These are phyloP conservation scores for Mus spretus DNA, from an alignment of 2,797 vertebrate species.

Conservation along the genomic window DNA sequence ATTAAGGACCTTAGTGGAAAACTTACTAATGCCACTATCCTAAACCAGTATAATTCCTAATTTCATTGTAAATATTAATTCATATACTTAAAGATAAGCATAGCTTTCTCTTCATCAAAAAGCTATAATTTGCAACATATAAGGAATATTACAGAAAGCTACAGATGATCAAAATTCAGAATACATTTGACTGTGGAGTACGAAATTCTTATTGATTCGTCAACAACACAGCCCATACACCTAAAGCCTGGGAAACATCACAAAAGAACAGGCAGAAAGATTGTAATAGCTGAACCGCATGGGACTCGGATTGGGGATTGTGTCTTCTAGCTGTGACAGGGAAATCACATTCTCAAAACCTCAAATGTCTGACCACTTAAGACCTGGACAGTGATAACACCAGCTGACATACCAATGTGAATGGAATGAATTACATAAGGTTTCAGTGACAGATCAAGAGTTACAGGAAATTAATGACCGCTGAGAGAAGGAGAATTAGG, in stretches of 20 bases:
- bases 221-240: background rate
- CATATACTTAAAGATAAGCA: background rate
- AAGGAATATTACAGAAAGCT: background rate
- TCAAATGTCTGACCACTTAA: background rate
- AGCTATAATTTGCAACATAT: background rate
- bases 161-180: background rate
- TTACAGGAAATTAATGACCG: background rate
- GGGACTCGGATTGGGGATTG: background rate
- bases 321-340: background rate
- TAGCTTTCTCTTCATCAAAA: background rate
- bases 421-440: background rate
- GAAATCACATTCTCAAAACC: background rate
- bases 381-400: background rate
- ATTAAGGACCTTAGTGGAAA: background rate
- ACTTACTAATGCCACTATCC: background rate
- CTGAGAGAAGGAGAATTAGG: background rate
- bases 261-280: background rate
- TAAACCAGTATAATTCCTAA: background rate
- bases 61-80: background rate
- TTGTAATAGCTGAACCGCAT: too few relatives aligned
- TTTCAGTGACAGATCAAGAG: background rate
- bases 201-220: background rate
- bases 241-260: background rate
- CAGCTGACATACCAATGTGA: background rate
- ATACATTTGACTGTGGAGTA: background rate